Evolutionary conservation across 2,113 vertebrate genomes (phyloP), one percentile per base, ranked within the genome.

Genomic region (Syngnathus floridae): DNA sequence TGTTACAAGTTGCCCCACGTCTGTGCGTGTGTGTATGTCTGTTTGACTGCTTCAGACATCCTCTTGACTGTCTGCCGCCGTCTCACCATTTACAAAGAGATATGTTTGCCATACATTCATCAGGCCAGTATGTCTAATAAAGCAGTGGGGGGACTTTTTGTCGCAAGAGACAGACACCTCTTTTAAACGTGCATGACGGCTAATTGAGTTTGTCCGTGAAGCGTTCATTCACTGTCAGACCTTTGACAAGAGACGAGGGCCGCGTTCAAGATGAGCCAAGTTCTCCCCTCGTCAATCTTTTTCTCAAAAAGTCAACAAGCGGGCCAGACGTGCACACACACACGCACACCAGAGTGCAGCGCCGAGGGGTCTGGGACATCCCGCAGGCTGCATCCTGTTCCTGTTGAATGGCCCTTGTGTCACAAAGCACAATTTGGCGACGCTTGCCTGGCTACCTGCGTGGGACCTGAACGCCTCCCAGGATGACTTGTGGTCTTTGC

Each of bases 311-410:
- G 86, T 87, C 86, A 86, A 86, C 82, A 89, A 31, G 54, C 35
- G 67, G 54, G 76, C 81, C 80, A 85, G 79, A 84, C 80, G 62
- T 65, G 70, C 77, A 81, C 76, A 66, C 7, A 74, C 78, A 82
- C 58, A 78, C 76, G 79, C 73, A 77, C 74, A 69, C 64, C 65
- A 85, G 80, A 86, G 86, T 76, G 57, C 77, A 84, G 85, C 82
- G 84, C 84, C 82, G 31, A 86, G 87, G 76, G 78, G 85, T 88
- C 85, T 87, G 82, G 83, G 85, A 86, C 79, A 75, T 82, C 79
- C 82, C 58, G 82, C 83, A 80, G 79, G 81, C 87, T 84, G 82
- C 88, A 87, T 89, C 87, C 86, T 87, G 88, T 87, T 87, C 78
- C 69, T 60, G 65, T 56, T 84, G 71, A 86, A 88, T 83, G 77